phyloP scores from a whole-genome alignment of 92 coral and sea anemone species.

The Parazoanthus atlanticus region DNA sequence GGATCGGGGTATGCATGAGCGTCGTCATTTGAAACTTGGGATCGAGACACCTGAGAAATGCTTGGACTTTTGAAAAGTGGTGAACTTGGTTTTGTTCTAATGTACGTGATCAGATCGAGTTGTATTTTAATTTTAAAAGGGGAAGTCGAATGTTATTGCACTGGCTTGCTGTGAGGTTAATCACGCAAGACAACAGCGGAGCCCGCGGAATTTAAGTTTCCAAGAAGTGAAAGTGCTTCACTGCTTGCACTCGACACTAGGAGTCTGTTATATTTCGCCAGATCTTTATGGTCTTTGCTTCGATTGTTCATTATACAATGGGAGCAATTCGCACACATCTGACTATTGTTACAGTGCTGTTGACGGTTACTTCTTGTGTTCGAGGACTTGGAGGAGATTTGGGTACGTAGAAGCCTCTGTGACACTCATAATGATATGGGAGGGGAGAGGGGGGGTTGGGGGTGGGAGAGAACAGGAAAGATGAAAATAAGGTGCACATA shows the following conservation, averaged over 20 bases:
- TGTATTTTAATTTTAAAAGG: not conserved
- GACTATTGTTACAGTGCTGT: not conserved
- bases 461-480: no score
- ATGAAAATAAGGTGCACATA: no score
- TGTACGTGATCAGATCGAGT: not conserved
- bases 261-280: not conserved
- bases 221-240: not conserved
- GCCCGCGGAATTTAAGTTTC: not conserved
- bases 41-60: conserved; percentile 16
- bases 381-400: conserved; percentile 16
- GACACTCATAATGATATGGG: no score
- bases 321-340: not conserved
- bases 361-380: not conserved
- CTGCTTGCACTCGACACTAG: no score
- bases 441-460: no score
- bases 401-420: conserved; percentile 17
- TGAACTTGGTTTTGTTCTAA: not conserved
- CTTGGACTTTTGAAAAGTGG: not conserved
- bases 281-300: not conserved
- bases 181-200: not conserved
- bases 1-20: no score
- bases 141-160: not conserved
- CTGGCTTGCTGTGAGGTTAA: not conserved
- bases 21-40: conserved; percentile 7
- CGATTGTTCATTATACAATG: not conserved